Conservation (phyloP, 2,797 vertebrate species). For the Selene dorsalis region DNA sequence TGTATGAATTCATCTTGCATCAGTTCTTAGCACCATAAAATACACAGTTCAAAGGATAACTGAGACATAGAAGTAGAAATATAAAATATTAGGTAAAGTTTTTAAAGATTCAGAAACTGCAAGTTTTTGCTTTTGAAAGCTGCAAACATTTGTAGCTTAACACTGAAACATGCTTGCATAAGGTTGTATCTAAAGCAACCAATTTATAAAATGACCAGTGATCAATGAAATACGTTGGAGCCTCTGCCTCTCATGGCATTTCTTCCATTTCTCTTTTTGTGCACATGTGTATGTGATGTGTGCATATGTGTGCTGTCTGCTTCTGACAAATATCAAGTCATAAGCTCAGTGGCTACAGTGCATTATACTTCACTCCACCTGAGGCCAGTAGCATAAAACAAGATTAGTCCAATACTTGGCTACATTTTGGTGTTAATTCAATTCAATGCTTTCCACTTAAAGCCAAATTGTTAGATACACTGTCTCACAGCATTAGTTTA, state of each 20-base stretch:
- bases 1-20: background rate
- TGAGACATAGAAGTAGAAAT: background rate
- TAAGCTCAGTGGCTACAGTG: background rate
- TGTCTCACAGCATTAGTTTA: no score
- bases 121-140: background rate
- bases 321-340: conserved; percentile 11
- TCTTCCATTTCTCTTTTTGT: background rate
- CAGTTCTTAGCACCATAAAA: background rate
- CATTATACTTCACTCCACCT: conserved; percentile 4
- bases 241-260: background rate
- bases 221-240: no score
- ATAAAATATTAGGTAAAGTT: background rate
- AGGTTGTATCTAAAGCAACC: background rate
- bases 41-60: background rate
- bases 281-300: no score
- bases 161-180: background rate
- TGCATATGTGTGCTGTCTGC: background rate
- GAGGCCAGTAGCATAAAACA: background rate
- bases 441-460: no score
- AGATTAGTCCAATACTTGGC: background rate
- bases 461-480: no score
- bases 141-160: background rate
- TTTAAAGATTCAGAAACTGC: background rate
- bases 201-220: conserved; percentile 4
- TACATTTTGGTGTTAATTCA: background rate